phyloP scores from a whole-genome alignment of 2,113 vertebrate genomes.

The Heterotis niloticus region DNA sequence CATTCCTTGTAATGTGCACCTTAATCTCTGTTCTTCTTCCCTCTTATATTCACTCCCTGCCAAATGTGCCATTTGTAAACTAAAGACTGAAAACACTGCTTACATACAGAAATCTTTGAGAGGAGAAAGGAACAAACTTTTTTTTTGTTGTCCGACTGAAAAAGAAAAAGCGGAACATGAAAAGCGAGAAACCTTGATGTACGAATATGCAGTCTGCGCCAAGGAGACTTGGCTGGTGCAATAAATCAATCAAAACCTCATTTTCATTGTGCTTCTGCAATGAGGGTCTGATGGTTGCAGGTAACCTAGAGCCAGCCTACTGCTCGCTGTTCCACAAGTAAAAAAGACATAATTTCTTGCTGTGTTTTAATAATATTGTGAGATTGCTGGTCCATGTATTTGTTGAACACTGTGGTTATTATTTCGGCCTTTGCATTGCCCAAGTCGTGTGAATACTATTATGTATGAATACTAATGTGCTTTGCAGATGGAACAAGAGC shows the following conservation, averaged over 20 bases:
- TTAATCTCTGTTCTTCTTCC: too few relatives aligned
- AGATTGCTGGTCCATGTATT: conserved; percentile 11
- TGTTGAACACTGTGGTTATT: not conserved
- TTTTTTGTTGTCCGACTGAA: not conserved
- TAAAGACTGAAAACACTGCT: not conserved
- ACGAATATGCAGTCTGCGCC: not conserved
- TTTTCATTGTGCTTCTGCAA: not conserved
- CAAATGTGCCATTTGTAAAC: not conserved
- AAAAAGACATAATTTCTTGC: not conserved
- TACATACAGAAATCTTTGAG: not conserved
- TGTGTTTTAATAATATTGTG: not conserved
- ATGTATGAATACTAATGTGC: not conserved
- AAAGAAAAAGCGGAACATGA: not conserved
- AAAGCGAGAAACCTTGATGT: not conserved
- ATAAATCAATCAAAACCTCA: conserved; percentile 12
- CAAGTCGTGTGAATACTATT: conserved; percentile 1
- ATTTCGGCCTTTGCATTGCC: not conserved
- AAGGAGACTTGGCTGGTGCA: not conserved
- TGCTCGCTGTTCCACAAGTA: not conserved
- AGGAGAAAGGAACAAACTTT: not conserved
- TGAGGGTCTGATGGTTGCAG: not conserved
- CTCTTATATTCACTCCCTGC: too few relatives aligned
- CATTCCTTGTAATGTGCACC: too few relatives aligned
- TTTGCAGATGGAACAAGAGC: not conserved
- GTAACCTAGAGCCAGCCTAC: not conserved